Evolutionary conservation across 2,888 invertebrate genomes (phyloP), one percentile per base, ranked within the genome.

Genomic region (Drosophila sordidapex): DNA sequence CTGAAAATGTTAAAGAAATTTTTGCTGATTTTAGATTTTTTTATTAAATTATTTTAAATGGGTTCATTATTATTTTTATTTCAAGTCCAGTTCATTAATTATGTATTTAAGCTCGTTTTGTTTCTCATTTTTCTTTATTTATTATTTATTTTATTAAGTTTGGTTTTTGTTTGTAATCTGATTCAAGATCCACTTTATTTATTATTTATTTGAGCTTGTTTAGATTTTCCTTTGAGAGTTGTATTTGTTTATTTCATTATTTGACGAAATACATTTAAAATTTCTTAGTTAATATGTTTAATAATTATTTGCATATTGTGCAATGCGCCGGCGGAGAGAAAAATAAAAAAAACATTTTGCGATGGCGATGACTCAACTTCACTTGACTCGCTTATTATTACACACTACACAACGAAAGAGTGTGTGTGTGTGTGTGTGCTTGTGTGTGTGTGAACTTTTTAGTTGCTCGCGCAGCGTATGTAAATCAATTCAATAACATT

Each of bases 311-410:
- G 48, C 73, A 63, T 66, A 73, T 63, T 77, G 46, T 66, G 67
- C 51, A 54, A 56, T 63, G 29, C 21, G 29, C 13, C 18, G 21
- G n/a, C 2, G 52, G 8, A 58, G 11, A 36, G 54, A 36, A 11
- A 56, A n/a, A 18, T 8, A 53, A 62, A 58, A 69, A 69, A 59
- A 62, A 46, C 18, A 15, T 38, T 60, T 63, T 62, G 13, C 4
- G 7, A 46, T 25, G 43, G n/a, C 49, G 72, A 70, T 79, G 79
- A 79, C 54, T 79, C 79, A 79, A 76, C 72, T 64, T 79, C 72
- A 72, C 79, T 79, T 64, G 66, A 69, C 38, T 68, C 51, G 77
- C 78, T 66, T 71, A 69, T 76, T 66, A 70, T 58, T 72, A 62
- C 53, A 71, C 58, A 71, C 57, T 62, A 67, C 67, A 62, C 67